These are phyloP conservation scores for Phragmatobia fuliginosa DNA, from an alignment of 2,888 invertebrate genomes.

Conservation along the genomic window DNA sequence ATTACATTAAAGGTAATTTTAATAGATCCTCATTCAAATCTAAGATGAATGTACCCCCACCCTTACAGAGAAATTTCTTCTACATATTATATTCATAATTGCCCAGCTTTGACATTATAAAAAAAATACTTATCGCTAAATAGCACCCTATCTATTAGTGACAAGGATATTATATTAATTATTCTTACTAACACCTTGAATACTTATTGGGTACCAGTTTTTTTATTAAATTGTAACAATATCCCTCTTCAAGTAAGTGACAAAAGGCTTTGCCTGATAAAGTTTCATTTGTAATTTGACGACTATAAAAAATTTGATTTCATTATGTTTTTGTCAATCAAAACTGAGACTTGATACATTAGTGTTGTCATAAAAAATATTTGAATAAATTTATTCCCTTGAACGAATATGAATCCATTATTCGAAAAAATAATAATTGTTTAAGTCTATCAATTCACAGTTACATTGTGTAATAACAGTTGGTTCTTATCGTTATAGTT, in stretches of 20 bases:
- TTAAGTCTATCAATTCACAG: not conserved
- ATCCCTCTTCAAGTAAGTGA: not conserved
- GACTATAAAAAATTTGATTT: not conserved
- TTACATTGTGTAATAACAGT: no score
- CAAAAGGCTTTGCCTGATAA: not conserved
- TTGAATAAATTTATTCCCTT: not conserved
- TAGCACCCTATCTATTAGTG: not conserved
- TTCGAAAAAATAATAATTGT: not conserved
- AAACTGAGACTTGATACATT: constrained; percentile 5
- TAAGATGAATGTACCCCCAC: not conserved
- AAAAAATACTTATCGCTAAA: not conserved
- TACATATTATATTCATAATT: not conserved
- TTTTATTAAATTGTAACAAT: not conserved
- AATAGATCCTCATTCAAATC: not conserved
- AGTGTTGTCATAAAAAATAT: not conserved
- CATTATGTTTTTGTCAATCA: constrained; percentile 2
- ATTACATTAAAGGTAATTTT: not conserved
- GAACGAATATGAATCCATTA: constrained; percentile 1
- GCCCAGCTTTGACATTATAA: not conserved
- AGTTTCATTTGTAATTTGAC: constrained; percentile 5
- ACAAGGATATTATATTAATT: not conserved
- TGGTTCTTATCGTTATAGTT: no score
- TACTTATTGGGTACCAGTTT: not conserved
- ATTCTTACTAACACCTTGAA: not conserved
- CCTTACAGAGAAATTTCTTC: not conserved